These are phyloP conservation scores for Bellardia bayeri DNA, from an alignment of 2,888 invertebrate species.

Conservation along the genomic window DNA sequence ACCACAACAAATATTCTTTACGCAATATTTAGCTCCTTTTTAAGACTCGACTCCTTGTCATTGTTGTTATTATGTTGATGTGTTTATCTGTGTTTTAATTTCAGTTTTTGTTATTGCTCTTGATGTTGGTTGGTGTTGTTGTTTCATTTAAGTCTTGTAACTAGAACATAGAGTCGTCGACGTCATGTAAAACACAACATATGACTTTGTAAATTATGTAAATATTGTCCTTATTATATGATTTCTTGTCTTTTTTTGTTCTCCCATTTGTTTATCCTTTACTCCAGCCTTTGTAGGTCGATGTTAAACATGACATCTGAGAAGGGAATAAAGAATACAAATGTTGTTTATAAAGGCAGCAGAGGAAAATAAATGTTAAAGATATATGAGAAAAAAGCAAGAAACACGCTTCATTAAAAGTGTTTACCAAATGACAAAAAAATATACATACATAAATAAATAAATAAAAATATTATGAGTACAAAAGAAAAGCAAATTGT, in stretches of 20 bases:
- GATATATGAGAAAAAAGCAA: slow-evolving; percentile 12
- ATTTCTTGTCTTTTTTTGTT: slow-evolving; percentile 43
- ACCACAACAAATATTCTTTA: slow-evolving; percentile 49
- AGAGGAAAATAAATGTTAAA: background rate
- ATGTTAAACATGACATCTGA: slow-evolving; percentile 37
- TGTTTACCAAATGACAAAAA: slow-evolving; percentile 43
- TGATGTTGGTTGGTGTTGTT: slow-evolving; percentile 24
- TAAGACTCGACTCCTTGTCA: slow-evolving; percentile 43
- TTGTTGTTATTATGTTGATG: slow-evolving; percentile 41
- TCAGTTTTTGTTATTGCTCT: background rate
- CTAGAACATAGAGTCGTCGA: slow-evolving; percentile 37
- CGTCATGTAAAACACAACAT: slow-evolving; percentile 67
- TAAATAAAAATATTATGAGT: slow-evolving; percentile 20
- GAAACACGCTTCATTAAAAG: slow-evolving; percentile 68
- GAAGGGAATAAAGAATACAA: slow-evolving; percentile 44
- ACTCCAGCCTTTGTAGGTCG: slow-evolving; percentile 41
- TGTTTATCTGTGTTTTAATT: slow-evolving; percentile 5
- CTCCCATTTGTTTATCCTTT: background rate
- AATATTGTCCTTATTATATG: slow-evolving; percentile 68
- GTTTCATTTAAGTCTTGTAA: slow-evolving; percentile 35
- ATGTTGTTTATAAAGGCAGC: slow-evolving; percentile 28
- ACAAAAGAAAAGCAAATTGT: slow-evolving; percentile 21
- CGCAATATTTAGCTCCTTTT: slow-evolving; percentile 59
- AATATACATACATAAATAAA: background rate
- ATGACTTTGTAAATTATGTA: slow-evolving; percentile 72